Evolutionary conservation across 2,797 vertebrate genomes (phyloP).

Genomic region (Ctenochaetus hawaiiensis): DNA sequence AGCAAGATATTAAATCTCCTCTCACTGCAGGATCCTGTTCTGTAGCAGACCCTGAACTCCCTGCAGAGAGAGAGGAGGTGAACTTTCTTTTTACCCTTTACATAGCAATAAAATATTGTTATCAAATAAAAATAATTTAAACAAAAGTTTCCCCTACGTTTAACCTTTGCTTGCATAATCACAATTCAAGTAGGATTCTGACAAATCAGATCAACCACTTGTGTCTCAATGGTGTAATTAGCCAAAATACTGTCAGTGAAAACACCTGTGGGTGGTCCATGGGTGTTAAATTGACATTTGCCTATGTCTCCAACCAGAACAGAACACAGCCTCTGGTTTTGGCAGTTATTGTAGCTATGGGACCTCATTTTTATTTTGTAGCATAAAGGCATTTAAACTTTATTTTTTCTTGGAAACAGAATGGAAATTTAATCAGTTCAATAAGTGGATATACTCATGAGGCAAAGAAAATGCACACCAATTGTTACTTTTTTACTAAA

Average conservation of each 20-base stretch:
- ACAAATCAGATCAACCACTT: background rate
- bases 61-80: background rate
- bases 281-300: background rate
- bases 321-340: background rate
- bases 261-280: background rate
- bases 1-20: conserved; percentile 49
- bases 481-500: background rate
- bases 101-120: background rate
- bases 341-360: background rate
- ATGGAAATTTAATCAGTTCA: background rate
- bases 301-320: background rate
- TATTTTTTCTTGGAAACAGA: background rate
- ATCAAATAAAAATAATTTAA: background rate
- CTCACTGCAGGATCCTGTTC: background rate
- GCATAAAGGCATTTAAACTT: background rate
- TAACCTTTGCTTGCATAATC: background rate
- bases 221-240: conserved; percentile 27
- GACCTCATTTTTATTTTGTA: background rate
- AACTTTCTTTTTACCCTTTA: background rate
- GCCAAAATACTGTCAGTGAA: background rate
- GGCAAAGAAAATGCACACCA: no score
- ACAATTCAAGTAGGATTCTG: background rate
- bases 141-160: conserved; percentile 5
- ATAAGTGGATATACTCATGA: background rate
- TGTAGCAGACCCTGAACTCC: conserved; percentile 35